A percentile compares a stretch with the other conserved stretches of the same genome.
Conservation (phyloP, 2,113 vertebrate species). For the Cheirogaleus medius region DNA sequence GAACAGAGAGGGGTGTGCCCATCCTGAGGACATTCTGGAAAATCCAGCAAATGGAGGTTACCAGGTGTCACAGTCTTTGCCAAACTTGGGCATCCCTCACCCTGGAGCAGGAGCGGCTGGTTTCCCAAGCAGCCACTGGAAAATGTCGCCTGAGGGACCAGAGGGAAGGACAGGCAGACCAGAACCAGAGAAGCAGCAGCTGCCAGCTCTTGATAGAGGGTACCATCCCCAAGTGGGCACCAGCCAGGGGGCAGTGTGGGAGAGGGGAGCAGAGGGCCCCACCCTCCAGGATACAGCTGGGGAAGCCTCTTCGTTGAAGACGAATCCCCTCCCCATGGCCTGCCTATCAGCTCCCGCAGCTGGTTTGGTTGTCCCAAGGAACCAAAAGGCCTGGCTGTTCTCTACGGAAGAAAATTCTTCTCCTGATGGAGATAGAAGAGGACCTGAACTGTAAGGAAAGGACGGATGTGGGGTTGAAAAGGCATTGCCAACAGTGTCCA, state of each 20-base stretch:
- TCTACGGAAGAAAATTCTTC: neutral
- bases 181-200: conserved; percentile 30
- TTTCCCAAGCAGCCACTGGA: conserved; percentile 21
- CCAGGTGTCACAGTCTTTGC: neutral
- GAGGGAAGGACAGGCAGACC: neutral
- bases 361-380: neutral
- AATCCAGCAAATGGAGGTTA: neutral
- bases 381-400: neutral
- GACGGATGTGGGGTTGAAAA: neutral
- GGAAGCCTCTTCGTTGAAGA: neutral
- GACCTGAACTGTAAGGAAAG: neutral
- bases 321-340: neutral
- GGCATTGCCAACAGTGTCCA: neutral
- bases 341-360: neutral
- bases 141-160: conserved; percentile 31
- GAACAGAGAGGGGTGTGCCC: neutral
- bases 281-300: neutral
- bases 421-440: neutral
- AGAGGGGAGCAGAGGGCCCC: neutral
- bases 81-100: neutral
- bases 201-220: neutral
- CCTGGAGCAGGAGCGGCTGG: neutral
- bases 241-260: neutral
- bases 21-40: neutral
- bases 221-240: neutral